Base-by-base conservation (phyloP, 2,113 vertebrate genomes). In the Steatornis caripensis region DNA sequence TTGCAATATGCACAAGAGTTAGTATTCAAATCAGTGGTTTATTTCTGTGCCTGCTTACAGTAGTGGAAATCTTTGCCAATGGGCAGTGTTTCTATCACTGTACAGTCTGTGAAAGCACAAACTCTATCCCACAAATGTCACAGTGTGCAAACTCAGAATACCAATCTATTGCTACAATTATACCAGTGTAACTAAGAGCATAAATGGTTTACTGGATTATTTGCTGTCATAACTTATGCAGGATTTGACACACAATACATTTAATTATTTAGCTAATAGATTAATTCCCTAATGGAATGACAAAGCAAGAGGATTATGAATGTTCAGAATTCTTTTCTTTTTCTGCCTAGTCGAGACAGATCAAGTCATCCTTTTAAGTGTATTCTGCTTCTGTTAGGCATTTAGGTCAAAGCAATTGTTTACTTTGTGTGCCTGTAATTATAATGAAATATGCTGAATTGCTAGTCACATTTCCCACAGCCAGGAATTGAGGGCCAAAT, bases 191-290 rank as follows among this genome's bases (percentile, higher is more conserved):
- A 92, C 61, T 64, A 83, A 76, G 24, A 79, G 14, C 48, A 49
- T 81, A 84, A 94, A 55, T 66, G 82, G 45, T 66, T 96, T 84
- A 54, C 62, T 76, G 70, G 41, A 15, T 37, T 69, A 19, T 79
- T 69, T 93, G 26, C 37, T 76, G 27, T 72, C 26, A 49, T 65
- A 90, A 82, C 29, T 88, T 60, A 61, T 34, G n/a, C 74, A 92
- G 92, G 45, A 84, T 84, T 95, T 91, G 89, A 32, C 81, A 79
- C 41, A 87, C 14, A 65, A 45, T 83, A 23, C 36, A 36, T 79
- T 76, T 90, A 91, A 58, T 93, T 94, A 87, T 95, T 91, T 89
- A 90, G 48, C 26, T 92, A 93, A 97, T 91, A 93, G 65, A 95
- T 91, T 93, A 84, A 92, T 89, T 93, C 65, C 61, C 49, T 84